Evolutionary conservation across 2,113 vertebrate species (phyloP).

Genomic region (Butorides virescens): DNA sequence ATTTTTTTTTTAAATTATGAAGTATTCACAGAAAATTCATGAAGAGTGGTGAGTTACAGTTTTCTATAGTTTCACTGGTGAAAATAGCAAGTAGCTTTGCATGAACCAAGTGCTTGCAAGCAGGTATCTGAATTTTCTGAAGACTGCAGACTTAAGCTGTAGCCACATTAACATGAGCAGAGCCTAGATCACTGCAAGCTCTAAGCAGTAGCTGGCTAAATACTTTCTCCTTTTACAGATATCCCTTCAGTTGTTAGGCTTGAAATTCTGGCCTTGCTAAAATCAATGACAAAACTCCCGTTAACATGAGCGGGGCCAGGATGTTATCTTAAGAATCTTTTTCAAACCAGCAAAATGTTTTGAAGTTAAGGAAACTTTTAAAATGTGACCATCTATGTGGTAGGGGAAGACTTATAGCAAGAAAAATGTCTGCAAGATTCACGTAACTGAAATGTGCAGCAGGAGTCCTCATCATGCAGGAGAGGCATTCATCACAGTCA

Average conservation of each 20-base stretch:
- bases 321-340: background rate
- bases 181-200: background rate
- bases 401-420: background rate
- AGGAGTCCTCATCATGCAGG: background rate
- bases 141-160: background rate
- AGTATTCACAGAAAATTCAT: background rate
- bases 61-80: background rate
- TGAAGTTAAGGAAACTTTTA: background rate
- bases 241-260: background rate
- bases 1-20: background rate
- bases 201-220: background rate
- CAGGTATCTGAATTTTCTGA: background rate
- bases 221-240: background rate
- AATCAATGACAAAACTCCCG: background rate
- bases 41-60: background rate
- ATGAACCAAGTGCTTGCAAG: background rate
- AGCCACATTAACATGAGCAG: background rate
- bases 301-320: background rate
- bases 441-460: background rate
- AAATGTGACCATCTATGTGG: background rate
- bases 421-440: background rate
- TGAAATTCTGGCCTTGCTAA: background rate
- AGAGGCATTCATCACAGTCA: background rate
- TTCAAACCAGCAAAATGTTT: background rate
- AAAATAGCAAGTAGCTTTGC: background rate